Conservation (phyloP, 2,888 invertebrate genomes). For the Aproaerema taeniolella region DNA sequence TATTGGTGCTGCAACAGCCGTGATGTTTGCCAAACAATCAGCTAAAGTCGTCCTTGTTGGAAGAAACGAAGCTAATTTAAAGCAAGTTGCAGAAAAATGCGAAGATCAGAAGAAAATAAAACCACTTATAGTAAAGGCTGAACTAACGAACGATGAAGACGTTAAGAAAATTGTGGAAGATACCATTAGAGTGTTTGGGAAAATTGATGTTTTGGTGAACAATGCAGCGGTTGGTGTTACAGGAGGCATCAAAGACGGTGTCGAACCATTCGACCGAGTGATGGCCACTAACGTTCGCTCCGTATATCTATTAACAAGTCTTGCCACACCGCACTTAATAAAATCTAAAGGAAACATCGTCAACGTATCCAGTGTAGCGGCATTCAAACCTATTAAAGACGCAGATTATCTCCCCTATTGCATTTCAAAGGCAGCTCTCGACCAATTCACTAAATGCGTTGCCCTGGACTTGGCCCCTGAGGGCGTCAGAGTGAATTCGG, state of each 20-base stretch:
- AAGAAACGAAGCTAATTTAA: slow-evolving; percentile 82
- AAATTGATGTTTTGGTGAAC: slow-evolving; percentile 87
- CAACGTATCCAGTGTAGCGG: slow-evolving; percentile 95
- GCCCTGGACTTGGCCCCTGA: slow-evolving; percentile 88
- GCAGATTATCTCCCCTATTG: slow-evolving; percentile 91
- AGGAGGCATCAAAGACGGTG: slow-evolving; percentile 87
- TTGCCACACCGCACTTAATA: slow-evolving; percentile 89
- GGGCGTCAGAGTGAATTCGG: slow-evolving; percentile 90
- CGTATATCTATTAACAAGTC: slow-evolving; percentile 85
- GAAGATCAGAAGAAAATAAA: slow-evolving; percentile 49
- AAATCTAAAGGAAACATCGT: slow-evolving; percentile 90
- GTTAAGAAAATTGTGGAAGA: slow-evolving; percentile 79
- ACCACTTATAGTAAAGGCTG: slow-evolving; percentile 79
- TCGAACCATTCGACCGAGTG: slow-evolving; percentile 88
- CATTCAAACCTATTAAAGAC: slow-evolving; percentile 73
- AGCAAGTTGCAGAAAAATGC: slow-evolving; percentile 79
- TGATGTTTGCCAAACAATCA: slow-evolving; percentile 81
- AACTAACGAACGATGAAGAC: slow-evolving; percentile 82
- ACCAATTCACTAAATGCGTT: slow-evolving; percentile 93
- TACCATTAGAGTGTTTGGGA: slow-evolving; percentile 81
- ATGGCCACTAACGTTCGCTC: slow-evolving; percentile 91
- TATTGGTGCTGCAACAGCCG: slow-evolving; percentile 83
- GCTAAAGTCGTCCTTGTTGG: slow-evolving; percentile 81
- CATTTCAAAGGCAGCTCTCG: slow-evolving; percentile 94
- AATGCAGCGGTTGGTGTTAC: slow-evolving; percentile 88